Percentiles rank a stretch among this genome's conserved stretches.
These are phyloP conservation scores for Peucedramus taeniatus DNA, from an alignment of 2,113 vertebrate species.

Conservation along the genomic window DNA sequence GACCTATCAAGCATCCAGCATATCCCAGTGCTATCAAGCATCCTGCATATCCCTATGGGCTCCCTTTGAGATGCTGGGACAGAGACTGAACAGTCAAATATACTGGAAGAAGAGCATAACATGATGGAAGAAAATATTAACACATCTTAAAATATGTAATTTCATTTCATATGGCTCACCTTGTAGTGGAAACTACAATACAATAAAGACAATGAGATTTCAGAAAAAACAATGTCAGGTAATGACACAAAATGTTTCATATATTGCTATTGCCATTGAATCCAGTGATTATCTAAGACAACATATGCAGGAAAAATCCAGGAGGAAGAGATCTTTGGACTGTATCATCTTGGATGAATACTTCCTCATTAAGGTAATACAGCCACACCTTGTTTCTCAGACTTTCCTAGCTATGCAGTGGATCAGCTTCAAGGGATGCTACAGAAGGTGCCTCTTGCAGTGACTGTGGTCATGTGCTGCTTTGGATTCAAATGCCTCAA, in stretches of 20 bases:
- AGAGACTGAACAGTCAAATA: neutral
- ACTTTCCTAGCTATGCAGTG: neutral
- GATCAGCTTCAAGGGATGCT: neutral
- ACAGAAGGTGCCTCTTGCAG: neutral
- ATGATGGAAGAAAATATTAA: neutral
- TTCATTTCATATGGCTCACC: neutral
- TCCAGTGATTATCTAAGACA: neutral
- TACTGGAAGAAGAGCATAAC: neutral
- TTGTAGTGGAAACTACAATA: neutral
- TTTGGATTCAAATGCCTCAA: neutral
- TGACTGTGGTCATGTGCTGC: neutral
- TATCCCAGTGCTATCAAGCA: neutral
- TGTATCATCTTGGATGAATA: neutral
- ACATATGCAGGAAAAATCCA: neutral
- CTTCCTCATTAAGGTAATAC: neutral
- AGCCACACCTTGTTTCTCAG: neutral
- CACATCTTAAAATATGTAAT: neutral
- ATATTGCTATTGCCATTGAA: neutral
- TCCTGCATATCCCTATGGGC: accelerated
- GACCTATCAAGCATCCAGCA: neutral
- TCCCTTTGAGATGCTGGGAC: neutral
- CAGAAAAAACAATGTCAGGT: neutral
- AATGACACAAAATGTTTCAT: accelerated
- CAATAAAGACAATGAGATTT: neutral
- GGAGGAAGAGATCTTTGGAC: neutral